Evolutionary conservation across 2,113 vertebrate genomes (phyloP).

Genomic region (Seriola quinqueradiata): DNA sequence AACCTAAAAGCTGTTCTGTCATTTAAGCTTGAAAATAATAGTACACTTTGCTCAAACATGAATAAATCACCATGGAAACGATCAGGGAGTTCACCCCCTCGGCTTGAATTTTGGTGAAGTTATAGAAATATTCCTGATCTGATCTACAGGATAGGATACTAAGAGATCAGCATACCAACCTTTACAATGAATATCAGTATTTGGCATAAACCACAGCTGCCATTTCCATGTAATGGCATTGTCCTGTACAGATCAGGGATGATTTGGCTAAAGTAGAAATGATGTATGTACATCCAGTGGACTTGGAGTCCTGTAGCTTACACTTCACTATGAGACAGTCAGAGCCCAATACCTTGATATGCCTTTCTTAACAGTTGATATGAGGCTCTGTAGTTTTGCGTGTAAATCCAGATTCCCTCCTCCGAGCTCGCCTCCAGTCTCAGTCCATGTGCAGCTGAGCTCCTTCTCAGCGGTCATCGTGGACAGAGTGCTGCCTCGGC

Average conservation of each 20-base stretch:
- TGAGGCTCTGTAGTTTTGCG: conserved; percentile 14
- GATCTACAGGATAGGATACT: conserved; percentile 11
- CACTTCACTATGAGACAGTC: conserved; percentile 10
- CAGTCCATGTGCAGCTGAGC: not conserved
- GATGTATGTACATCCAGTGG: conserved; percentile 3
- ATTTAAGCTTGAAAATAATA: conserved; percentile 1
- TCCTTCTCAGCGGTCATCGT: conserved; percentile 55
- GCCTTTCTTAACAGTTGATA: conserved; percentile 37
- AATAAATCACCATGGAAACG: not conserved
- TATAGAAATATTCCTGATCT: not conserved
- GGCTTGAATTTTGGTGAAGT: not conserved
- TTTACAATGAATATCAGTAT: conserved; percentile 34
- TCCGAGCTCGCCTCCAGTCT: not conserved
- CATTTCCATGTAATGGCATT: not conserved
- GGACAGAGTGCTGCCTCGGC: conserved; percentile 43
- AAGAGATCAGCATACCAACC: conserved; percentile 1
- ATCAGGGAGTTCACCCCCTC: not conserved
- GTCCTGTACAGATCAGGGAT: conserved; percentile 44
- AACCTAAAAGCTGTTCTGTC: not conserved
- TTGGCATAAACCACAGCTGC: conserved; percentile 21
- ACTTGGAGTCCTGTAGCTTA: conserved; percentile 53
- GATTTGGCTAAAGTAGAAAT: conserved; percentile 5
- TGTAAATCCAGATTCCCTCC: conserved; percentile 12
- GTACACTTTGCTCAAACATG: conserved; percentile 10
- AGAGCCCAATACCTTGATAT: not conserved